Evolutionary conservation across 1,140 invertebrate species (phyloP), one percentile per base, ranked within the genome.

Genomic region (Heliconius congener): DNA sequence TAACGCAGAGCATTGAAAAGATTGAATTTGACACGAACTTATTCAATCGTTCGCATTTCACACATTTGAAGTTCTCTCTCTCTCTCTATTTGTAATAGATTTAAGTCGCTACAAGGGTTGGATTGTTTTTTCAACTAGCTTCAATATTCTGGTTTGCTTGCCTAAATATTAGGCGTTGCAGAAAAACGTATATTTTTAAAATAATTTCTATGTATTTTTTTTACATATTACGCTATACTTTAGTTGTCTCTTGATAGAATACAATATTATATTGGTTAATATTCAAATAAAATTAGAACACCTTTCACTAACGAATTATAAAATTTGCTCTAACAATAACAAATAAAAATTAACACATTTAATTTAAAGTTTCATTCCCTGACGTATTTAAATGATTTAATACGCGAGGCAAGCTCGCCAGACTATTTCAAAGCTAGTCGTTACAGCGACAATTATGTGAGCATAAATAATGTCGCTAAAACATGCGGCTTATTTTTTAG

Each of bases 11-110:
- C 74, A 77, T 82, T 84, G 79, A 72, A 81, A 81, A 83, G 82
- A 88, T 89, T 82, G 84, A 88, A 88, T 91, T 83, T 85, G 85
- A 86, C 84, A 82, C 76, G 73, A 81, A 81, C 72, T 71, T 66
- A 81, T 78, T 78, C 76, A 71, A 39, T 76, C 75, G 19, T 52
- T 19, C 42, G 52, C 30, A 75, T 81, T 81, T 74, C 75, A 81
- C 76, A 77, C 76, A 74, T 50, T 71, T 60, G 27, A 78, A 52
- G 23, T 37, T 37, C 34, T 37, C 34, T 37, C n/a, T 75, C 60
- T 74, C n/a, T 75, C n/a, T 77, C 80, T 82, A 81, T 82, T 83
- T 82, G 76, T 81, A 79, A 83, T 77, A 75, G 71, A 85, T 84
- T 85, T 70, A 74, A 81, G 66, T 66, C 60, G 23, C 75, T 73